phyloP scores from a whole-genome alignment of 2,888 invertebrate species.

The Proisotoma minuta region DNA sequence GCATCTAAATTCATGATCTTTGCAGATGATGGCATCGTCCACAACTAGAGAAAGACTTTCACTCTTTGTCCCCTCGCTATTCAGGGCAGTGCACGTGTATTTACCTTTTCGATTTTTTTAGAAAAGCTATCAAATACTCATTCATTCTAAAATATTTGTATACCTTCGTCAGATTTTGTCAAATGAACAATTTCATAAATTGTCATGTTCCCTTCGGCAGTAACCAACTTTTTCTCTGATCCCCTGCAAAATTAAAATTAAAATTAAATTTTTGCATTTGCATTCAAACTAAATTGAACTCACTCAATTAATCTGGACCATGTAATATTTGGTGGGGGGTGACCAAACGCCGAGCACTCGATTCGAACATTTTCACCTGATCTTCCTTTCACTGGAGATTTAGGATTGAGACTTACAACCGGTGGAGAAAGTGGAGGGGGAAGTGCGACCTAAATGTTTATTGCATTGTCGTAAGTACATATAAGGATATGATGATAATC shows the following conservation, averaged over 20 bases:
- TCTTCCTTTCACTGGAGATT: slow-evolving; percentile 28
- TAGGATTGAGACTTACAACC: slow-evolving; percentile 24
- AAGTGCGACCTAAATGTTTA: neutral
- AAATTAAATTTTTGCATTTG: neutral
- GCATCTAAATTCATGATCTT: slow-evolving; percentile 34
- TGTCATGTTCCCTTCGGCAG: slow-evolving; percentile 15
- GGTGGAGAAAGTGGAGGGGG: slow-evolving; percentile 8
- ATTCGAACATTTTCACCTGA: slow-evolving; percentile 27
- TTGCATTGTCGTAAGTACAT: neutral
- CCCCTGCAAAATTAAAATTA: slow-evolving; percentile 21
- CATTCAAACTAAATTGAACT: slow-evolving; percentile 6
- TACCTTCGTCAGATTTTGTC: slow-evolving; percentile 30
- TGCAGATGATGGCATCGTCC: slow-evolving; percentile 33
- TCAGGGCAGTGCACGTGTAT: slow-evolving; percentile 31
- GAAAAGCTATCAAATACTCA: neutral
- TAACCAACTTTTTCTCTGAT: slow-evolving; percentile 27
- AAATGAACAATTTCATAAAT: slow-evolving; percentile 33
- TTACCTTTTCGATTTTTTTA: too few species aligned
- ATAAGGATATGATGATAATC: neutral
- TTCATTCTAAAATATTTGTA: too few species aligned
- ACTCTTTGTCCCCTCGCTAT: slow-evolving; percentile 22
- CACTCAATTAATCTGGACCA: slow-evolving; percentile 36
- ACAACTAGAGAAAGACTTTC: slow-evolving; percentile 32
- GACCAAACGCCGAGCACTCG: slow-evolving; percentile 31
- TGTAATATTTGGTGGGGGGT: slow-evolving; percentile 31